Evolutionary conservation across 2,888 invertebrate species (phyloP), one percentile per base, ranked within the genome.

Genomic region (Automeris io): DNA sequence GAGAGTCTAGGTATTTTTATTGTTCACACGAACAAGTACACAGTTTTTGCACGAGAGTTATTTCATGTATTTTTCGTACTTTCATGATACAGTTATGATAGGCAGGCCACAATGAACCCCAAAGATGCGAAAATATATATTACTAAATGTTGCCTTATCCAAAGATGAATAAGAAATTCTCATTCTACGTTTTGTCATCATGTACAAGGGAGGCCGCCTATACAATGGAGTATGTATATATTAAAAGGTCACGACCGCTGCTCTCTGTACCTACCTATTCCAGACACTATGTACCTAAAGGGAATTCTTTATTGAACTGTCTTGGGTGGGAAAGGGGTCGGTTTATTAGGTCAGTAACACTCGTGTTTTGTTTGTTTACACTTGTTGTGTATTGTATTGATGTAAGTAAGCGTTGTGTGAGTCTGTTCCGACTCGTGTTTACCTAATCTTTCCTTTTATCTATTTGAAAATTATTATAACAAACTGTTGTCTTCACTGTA

Each of bases 291-390:
- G 70, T 76, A 76, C 72, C 73, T 73, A 77, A 68, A 76, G 77
- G 76, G 82, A 82, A 79, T 80, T 83, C 80, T 83, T 82, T 83
- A 83, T 82, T 79, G 81, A 82, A 74, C 72, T 64, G 73, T 74
- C 75, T 79, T 77, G 81, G 73, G 73, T 69, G 73, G 60, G 64
- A 75, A 78, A 80, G 79, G 83, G 83, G 78, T 75, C 78, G 76
- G 61, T 73, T 80, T 83, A 83, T 79, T 82, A 83, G 85, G 85
- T 85, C 85, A 85, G 77, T 82, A 78, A 77, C 81, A 79, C 76
- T 70, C 61, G 70, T 70, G 73, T 71, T 70, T 64, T 61, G 73
- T 73, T 73, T 75, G 76, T 78, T 75, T 77, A 78, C 73, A 66
- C 62, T 69, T 61, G 59, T 57, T 23, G 22, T 23, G 21, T 32